Evolutionary conservation across 2,113 vertebrate genomes (phyloP).

Genomic region (Lagopus leucura): DNA sequence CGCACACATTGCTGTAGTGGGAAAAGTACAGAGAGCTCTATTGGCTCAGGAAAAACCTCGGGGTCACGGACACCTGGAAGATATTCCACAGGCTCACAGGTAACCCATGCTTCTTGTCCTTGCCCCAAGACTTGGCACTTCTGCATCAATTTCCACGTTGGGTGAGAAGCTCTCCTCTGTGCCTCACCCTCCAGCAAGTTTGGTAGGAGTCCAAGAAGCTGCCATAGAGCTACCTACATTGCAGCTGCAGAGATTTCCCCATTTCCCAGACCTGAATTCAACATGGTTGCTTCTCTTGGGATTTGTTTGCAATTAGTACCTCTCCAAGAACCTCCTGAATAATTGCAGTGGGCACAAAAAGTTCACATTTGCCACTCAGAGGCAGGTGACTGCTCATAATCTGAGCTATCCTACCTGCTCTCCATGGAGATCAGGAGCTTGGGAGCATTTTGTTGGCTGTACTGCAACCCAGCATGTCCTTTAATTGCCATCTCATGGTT

Average conservation of each 20-base stretch:
- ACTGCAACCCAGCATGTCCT: neutral
- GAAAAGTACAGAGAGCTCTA: slow-evolving; percentile 95
- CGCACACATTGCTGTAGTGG: slow-evolving; percentile 95
- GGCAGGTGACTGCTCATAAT: neutral
- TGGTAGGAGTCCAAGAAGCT: neutral
- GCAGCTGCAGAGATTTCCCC: neutral
- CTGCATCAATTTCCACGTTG: neutral
- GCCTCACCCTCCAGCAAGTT: neutral
- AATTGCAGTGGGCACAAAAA: neutral
- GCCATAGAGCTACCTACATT: neutral
- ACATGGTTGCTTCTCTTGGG: neutral
- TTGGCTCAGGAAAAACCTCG: slow-evolving; percentile 93
- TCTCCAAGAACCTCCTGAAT: neutral
- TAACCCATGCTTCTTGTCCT: slow-evolving; percentile 54
- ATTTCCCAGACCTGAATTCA: neutral
- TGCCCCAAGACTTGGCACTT: neutral
- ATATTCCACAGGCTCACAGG: slow-evolving; percentile 95
- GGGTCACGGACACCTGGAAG: slow-evolving; percentile 91
- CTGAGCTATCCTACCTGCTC: neutral
- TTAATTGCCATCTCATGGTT: neutral
- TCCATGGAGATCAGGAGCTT: neutral
- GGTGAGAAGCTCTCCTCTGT: neutral
- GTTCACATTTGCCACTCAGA: neutral
- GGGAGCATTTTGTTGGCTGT: neutral
- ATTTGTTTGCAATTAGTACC: neutral